These are phyloP conservation scores for Mirounga angustirostris DNA, from an alignment of 2,113 vertebrate species.

Conservation along the genomic window DNA sequence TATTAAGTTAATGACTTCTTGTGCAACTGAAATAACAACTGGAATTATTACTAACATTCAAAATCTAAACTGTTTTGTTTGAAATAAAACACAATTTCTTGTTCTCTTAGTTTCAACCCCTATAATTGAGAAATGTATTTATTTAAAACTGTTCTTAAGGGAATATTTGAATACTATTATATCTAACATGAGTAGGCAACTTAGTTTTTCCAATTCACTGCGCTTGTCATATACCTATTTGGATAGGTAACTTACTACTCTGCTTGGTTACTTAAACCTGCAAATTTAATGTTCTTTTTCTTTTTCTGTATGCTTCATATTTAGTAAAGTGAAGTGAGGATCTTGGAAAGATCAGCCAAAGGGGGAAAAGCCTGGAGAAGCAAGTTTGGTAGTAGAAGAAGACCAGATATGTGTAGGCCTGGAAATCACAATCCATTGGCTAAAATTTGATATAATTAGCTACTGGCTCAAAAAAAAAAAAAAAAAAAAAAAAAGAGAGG, in stretches of 20 bases:
- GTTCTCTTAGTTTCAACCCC: background rate
- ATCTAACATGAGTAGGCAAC: background rate
- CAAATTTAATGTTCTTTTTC: background rate
- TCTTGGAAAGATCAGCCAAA: background rate
- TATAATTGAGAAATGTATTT: constrained; percentile 8
- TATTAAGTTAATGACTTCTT: constrained; percentile 75
- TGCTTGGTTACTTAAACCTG: background rate
- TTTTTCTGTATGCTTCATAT: background rate
- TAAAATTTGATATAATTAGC: background rate
- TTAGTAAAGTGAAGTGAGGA: background rate
- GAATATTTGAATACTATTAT: background rate
- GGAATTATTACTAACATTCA: constrained; percentile 59
- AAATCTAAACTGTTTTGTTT: constrained; percentile 34
- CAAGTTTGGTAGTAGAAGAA: background rate
- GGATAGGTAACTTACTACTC: background rate
- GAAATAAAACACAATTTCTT: constrained; percentile 41
- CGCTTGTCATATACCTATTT: background rate
- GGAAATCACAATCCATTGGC: background rate
- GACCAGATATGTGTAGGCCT: background rate
- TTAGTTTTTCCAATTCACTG: background rate
- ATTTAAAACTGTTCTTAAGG: constrained; percentile 11
- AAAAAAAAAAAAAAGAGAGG: no score
- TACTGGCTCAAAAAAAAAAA: background rate
- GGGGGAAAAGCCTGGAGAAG: background rate
- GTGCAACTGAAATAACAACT: constrained; percentile 55